Evolutionary conservation across 1,140 invertebrate genomes (phyloP), one percentile per base, ranked within the genome.

Genomic region (Nebria ingens): DNA sequence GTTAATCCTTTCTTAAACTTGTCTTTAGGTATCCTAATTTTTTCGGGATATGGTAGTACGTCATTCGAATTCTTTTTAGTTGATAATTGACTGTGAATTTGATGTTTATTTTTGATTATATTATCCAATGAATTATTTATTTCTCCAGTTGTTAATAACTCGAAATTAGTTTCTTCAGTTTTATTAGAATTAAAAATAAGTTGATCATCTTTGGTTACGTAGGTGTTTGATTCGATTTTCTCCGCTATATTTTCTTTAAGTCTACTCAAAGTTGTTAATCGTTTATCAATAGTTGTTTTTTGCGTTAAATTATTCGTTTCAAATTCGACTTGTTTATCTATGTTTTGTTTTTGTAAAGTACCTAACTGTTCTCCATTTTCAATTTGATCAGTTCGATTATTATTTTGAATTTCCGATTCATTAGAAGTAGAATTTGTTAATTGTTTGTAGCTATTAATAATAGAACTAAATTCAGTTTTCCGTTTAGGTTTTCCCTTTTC

Each of bases 1-100:
- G 80, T 85, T 22, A 75, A 77, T 19, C 79, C 81, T 62, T 69
- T 68, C 58, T 78, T 78, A 17, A 71, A 77, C 12, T 77, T 68
- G 52, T 77, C 74, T 54, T 76, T 76, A 3, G 85, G 83, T 53
- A 87, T 86, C 55, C 73, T 77, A 58, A 87, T 86, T 59, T 67
- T 71, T 54, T 78, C 73, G 56, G 79, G 74, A 67, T 84, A 79
- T 51, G 63, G 19, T n/a, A 57, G 45, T 11, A 45, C 9, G 4
- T 45, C 15, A 4, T 12, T 11, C 15, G 9, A 12, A 45, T 45
- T 45, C 15, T 45, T 45, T 11, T 12, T 17, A 12, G 6, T 17
- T 4, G 15, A 4, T 45, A 11, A 6, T 17, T 6, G 9, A 12
- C 3, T 45, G 9, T 45, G 9, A 45, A 11, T 4, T 12, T 17